Conservation (phyloP, 1,140 invertebrate genomes). For the Papilio aristodemus region DNA sequence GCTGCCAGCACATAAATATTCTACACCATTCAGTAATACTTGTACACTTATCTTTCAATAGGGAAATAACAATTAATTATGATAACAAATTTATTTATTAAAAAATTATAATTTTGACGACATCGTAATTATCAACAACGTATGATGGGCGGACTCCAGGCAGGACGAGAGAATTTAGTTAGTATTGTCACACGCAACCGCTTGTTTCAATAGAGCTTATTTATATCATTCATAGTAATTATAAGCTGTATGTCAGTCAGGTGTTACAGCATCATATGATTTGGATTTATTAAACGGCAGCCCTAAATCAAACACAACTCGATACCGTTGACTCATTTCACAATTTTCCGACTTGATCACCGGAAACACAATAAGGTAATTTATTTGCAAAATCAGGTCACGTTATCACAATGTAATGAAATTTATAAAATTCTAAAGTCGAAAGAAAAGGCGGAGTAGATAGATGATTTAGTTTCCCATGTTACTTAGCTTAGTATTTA, state of each 20-base stretch:
- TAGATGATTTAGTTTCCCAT: too few relatives aligned
- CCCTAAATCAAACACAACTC: constrained; percentile 32
- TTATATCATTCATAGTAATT: not conserved
- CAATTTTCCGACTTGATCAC: constrained; percentile 51
- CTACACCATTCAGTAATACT: not conserved
- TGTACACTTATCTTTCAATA: too few relatives aligned
- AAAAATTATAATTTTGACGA: too few relatives aligned
- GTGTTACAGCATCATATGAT: not conserved
- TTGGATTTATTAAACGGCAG: not conserved
- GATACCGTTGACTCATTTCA: constrained; percentile 63
- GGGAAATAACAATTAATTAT: too few relatives aligned
- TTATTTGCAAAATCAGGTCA: constrained; percentile 8
- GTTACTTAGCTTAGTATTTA: too few relatives aligned
- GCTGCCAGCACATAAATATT: constrained; percentile 12
- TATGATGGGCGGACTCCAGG: too few relatives aligned
- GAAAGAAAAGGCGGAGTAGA: too few relatives aligned
- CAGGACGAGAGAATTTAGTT: too few relatives aligned
- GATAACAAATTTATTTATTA: too few relatives aligned
- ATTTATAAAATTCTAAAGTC: not conserved
- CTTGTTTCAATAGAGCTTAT: not conserved
- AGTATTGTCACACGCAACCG: not conserved
- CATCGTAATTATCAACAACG: too few relatives aligned
- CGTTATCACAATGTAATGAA: not conserved
- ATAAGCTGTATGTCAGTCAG: too few relatives aligned
- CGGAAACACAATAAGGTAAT: constrained; percentile 9